These are phyloP conservation scores for Prosopocoilus inquinatus DNA, from an alignment of 2,888 invertebrate genomes.

Conservation along the genomic window DNA sequence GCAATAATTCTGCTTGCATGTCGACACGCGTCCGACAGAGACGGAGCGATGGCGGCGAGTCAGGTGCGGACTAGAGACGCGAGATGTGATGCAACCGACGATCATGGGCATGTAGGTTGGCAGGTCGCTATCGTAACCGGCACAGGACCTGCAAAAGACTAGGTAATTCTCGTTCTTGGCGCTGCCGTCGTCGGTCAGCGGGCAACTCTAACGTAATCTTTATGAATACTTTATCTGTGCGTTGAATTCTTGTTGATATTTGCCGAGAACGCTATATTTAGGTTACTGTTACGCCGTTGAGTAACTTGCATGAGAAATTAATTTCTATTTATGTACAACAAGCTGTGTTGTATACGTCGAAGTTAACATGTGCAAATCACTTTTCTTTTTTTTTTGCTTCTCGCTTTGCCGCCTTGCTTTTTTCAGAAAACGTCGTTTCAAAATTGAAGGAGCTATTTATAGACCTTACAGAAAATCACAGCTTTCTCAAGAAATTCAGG, in stretches of 20 bases:
- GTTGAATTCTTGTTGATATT: conserved; percentile 10
- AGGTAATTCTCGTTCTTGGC: background rate
- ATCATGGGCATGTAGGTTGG: conserved; percentile 46
- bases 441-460: too few species aligned
- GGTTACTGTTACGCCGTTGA: conserved; percentile 14
- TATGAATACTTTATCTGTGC: conserved; percentile 1
- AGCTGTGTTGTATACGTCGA: too few species aligned
- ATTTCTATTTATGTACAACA: background rate
- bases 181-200: conserved; percentile 1
- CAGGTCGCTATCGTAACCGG: conserved; percentile 37
- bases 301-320: conserved; percentile 1
- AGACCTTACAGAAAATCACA: too few species aligned
- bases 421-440: too few species aligned
- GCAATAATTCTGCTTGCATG: conserved; percentile 16
- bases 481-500: too few species aligned
- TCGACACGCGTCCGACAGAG: conserved; percentile 11
- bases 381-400: too few species aligned
- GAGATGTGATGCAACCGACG: conserved; percentile 41
- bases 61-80: conserved; percentile 19
- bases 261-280: conserved; percentile 13
- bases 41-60: conserved; percentile 6
- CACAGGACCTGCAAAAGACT: conserved; percentile 7
- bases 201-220: conserved; percentile 1
- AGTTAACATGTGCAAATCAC: too few species aligned
- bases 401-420: too few species aligned